Evolutionary conservation across 2,113 vertebrate species (phyloP).

Genomic region (Gallinago paraguaiae): DNA sequence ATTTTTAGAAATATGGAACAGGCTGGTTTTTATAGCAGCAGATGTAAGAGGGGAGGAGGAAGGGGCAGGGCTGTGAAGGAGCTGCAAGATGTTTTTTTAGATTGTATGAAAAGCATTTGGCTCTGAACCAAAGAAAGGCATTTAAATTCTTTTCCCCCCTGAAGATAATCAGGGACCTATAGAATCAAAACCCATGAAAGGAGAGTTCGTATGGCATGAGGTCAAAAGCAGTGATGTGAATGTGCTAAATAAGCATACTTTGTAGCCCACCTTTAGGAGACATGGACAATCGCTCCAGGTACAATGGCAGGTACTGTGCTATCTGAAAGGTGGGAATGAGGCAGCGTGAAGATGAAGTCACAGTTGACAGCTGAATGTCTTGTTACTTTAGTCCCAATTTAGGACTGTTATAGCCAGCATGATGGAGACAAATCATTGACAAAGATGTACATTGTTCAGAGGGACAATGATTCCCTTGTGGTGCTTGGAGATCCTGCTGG

Average conservation of each 20-base stretch:
- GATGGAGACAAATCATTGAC: background rate
- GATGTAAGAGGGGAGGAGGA: slow-evolving; percentile 45
- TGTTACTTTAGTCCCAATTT: background rate
- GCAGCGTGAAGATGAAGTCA: background rate
- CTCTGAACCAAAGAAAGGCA: background rate
- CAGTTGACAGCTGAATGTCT: background rate
- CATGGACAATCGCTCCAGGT: accelerated
- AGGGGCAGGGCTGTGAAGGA: slow-evolving; percentile 17
- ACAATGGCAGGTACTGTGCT: background rate
- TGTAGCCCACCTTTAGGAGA: background rate
- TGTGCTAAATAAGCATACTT: background rate
- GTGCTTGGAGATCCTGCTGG: background rate
- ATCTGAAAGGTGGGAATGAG: background rate
- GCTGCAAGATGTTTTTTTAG: slow-evolving; percentile 3
- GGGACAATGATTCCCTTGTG: background rate
- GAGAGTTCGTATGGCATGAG: background rate
- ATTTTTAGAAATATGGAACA: slow-evolving; percentile 44
- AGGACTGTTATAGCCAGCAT: background rate
- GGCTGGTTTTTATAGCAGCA: slow-evolving; percentile 24
- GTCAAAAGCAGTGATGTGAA: background rate
- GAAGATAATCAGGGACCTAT: background rate
- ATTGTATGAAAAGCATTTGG: slow-evolving; percentile 25
- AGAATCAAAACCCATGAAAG: background rate
- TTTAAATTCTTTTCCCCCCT: background rate
- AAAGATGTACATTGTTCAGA: background rate